Base-by-base conservation (phyloP, 2,113 vertebrate species). In the Bucco capensis region DNA sequence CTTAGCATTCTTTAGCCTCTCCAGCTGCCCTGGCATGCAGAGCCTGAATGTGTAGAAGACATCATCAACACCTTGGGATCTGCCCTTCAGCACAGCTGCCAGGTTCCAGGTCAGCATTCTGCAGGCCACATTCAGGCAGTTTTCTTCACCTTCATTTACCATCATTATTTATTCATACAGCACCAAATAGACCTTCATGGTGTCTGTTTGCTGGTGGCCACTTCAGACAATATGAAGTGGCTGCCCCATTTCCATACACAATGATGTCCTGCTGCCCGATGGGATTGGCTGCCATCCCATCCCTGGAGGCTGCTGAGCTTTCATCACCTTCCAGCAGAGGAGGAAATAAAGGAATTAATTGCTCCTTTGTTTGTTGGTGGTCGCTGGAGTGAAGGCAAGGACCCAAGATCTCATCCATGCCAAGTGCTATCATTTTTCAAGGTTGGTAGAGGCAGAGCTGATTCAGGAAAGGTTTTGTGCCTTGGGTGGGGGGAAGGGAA, bases 1-100 rank as follows among this genome's bases (percentile, higher is more conserved):
- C 16, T 5, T 0, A 3, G 33, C 57, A 8, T 18, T 23, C 14
- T 9, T 12, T 23, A 23, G 14, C 49, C 38, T n/a, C 76, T 69
- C 35, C 24, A 8, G 9, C 49, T 57, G 50, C 33, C 46, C 24
- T 10, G 23, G 16, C 13, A 3, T 2, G 3, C 1, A 2, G 28
- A 61, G 14, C 25, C 53, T 6, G 0, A 33, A 33, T 31, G 46
- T 72, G 33, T 60, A 33, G 54, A 23, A 12, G 18, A 33, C 18
- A 16, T 24, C 46, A 10, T 9, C 14, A 25, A 9, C 23, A 51
- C 19, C 23, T 4, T 10, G 33, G 19, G 35, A 14, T 42, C 10
- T n/a, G 8, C 51, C 54, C 58, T 22, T 31, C 33, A 12, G 10
- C 16, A 24, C 61, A 28, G 0, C 71, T 42, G 31, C 30, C 30